Evolutionary conservation across 2,113 vertebrate genomes (phyloP).

Genomic region (Oriolus oriolus): DNA sequence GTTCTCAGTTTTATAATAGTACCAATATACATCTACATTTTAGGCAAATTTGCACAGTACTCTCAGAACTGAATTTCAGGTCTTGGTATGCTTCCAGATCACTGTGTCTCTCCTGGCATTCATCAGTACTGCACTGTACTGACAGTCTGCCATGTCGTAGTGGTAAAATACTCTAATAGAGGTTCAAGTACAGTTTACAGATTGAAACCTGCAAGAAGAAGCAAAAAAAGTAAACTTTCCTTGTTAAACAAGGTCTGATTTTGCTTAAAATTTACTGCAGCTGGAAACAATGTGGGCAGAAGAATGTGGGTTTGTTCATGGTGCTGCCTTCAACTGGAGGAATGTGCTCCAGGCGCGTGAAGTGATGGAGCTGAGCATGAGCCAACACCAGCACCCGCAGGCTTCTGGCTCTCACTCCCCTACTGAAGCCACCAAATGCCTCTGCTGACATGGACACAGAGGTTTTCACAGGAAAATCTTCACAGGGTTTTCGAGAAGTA

Average conservation of each 20-base stretch:
- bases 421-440: neutral
- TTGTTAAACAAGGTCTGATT: neutral
- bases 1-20: neutral
- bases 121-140: neutral
- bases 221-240: neutral
- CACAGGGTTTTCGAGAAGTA: fast-evolving
- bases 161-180: neutral
- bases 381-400: neutral
- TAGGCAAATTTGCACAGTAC: neutral
- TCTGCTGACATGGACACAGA: neutral
- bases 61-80: neutral
- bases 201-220: neutral
- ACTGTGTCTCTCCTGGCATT: neutral
- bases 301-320: neutral
- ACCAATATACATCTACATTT: neutral
- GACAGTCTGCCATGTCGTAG: fast-evolving
- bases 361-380: neutral
- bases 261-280: neutral
- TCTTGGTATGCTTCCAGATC: neutral
- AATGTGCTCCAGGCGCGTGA: neutral
- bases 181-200: neutral
- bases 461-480: neutral
- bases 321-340: neutral
- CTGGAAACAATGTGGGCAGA: neutral
- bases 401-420: neutral